Evolutionary conservation across 2,888 invertebrate genomes (phyloP), one percentile per base, ranked within the genome.

Genomic region (Emmelina monodactyla): DNA sequence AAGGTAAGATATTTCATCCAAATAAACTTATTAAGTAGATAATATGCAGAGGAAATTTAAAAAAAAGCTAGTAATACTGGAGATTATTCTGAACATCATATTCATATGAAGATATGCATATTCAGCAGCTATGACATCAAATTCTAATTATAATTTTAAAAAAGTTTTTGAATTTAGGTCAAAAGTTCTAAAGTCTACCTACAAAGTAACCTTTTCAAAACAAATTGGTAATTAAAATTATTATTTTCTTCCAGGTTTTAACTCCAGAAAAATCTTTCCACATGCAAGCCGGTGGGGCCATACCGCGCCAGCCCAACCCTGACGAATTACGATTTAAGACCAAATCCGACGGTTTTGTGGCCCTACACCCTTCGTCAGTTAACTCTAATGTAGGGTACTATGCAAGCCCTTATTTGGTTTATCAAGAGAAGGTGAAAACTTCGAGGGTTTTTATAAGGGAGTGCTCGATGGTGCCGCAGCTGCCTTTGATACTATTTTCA

Each of bases 341-440:
- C 0, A 86, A 86, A 40, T 71, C 85, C 28, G 91, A 91, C 62
- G 89, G 88, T 13, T 86, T 82, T 51, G 91, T 91, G 1, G 71
- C 82, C 10, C 64, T 92, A 1, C 92, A 92, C 64, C 91, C 91
- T 0, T 89, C 90, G 0, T 91, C 91, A 0, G 84, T 91, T 0
- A 90, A 90, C 58, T 85, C 86, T 2, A 75, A 68, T 6, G 71
- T 86, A 0, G 83, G 83, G 0, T 73, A 85, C 51, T 92, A 85
- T 55, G 70, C 83, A 6, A 88, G 90, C 52, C 91, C 92, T 0
- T 92, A 89, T 54, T 60, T 92, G 28, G 88, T 91, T 14, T 92
- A 87, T 53, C 91, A 92, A 56, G 92, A 92, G 59, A 92, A 92
- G 62, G 85, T 92, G 13, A 89, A 88, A 57, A 92, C 92, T 0